Base-by-base conservation (phyloP, 2,888 invertebrate genomes). In the Ormyrus pomaceus region DNA sequence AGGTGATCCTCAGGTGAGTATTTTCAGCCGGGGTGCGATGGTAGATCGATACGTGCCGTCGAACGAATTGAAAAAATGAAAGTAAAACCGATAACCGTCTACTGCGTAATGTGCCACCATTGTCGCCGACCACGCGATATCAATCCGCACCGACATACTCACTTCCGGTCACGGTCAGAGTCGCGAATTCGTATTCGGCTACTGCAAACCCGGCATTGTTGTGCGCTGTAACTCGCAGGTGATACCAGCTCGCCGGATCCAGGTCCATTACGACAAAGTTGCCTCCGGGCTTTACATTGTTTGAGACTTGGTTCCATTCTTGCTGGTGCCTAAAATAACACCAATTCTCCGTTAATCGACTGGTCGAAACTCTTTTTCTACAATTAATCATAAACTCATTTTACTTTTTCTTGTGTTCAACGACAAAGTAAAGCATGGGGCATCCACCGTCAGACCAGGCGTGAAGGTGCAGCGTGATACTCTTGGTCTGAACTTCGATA, bases 381-480 rank as follows among this genome's bases (percentile, higher is more conserved):
- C 6, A 56, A 55, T 62, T 19, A 64, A 73, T 34, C 34, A 34
- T 34, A 65, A 71, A 19, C 7, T 79, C 46, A 3, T 88, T 91
- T 91, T 92, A 97, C 97, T 96, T 96, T 91, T 96, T 96, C 92
- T 97, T 97, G 89, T 98, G 96, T 91, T 98, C 97, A 70, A 98
- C 96, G 83, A 98, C 97, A 90, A 98, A 98, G 90, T 97, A 97
- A 83, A 96, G 94, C 96, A 99, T 98, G 19, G 97, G 96, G 89
- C 98, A 99, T 81, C 98, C 98, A 76, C 98, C 97, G 90, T 97
- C 97, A 80, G 95, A 95, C 98, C 98, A 99, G 82, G 98, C 95
- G 87, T 95, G 96, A 85, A 99, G 93, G 89, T 98, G 97, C 83
- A 99, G 93, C 2, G 96, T 96, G 71, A 98, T 96, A 85, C 97